Conservation (phyloP, 1,140 invertebrate species). For the Achatina immaculata region DNA sequence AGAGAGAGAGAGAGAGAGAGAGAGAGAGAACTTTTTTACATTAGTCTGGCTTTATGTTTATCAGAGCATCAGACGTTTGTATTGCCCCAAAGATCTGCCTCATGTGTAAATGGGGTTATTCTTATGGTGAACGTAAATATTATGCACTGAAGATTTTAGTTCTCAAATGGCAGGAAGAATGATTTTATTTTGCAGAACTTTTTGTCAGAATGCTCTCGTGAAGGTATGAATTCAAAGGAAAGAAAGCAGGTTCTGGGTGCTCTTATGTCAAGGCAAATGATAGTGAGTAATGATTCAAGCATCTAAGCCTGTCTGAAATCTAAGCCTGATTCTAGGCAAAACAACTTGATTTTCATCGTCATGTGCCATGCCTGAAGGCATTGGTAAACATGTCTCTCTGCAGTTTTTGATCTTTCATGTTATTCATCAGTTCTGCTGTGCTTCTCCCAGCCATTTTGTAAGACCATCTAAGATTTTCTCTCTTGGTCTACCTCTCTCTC, state of each 20-base stretch:
- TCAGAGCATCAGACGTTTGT: not conserved
- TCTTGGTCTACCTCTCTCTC: no score
- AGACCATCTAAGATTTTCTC: no score
- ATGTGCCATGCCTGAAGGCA: no score
- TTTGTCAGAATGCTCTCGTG: constrained; percentile 55
- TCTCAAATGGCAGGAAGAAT: not conserved
- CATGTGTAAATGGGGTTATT: not conserved
- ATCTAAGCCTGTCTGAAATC: no score
- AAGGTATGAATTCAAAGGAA: constrained; percentile 56
- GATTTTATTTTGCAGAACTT: constrained; percentile 52
- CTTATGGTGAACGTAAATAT: not conserved
- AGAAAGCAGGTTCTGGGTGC: constrained; percentile 61
- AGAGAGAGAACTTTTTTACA: no score
- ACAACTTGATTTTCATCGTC: not conserved
- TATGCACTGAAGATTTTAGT: not conserved
- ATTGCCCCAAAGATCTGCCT: not conserved
- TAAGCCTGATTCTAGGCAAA: not conserved
- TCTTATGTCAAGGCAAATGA: constrained; percentile 83
- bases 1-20: no score
- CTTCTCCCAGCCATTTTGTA: no score
- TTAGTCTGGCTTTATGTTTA: not conserved
- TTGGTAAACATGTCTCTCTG: no score
- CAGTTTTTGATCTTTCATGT: no score
- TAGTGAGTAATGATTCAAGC: constrained; percentile 74
- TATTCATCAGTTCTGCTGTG: no score